Evolutionary conservation across 2,888 invertebrate genomes (phyloP).

Genomic region (Pardosa pseudoannulata): DNA sequence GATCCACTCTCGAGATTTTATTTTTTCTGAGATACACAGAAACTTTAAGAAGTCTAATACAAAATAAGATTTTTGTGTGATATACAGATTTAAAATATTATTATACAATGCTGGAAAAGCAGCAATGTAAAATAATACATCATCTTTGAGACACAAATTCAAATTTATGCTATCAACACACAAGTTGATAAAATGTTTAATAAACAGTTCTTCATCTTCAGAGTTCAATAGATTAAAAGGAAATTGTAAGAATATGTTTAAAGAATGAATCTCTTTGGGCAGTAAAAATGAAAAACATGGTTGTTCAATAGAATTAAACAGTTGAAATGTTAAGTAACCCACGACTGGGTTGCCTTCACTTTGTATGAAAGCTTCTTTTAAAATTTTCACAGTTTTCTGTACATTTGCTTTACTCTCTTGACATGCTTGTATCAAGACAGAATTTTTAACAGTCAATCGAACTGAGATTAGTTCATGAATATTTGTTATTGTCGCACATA

Average conservation of each 20-base stretch:
- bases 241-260: conserved; percentile 30
- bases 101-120: conserved; percentile 27
- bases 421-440: conserved; percentile 34
- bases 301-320: conserved; percentile 18
- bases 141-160: conserved; percentile 22
- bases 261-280: conserved; percentile 25
- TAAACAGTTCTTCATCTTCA: conserved; percentile 6
- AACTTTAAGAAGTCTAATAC: conserved; percentile 31
- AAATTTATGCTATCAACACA: conserved; percentile 1
- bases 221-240: neutral
- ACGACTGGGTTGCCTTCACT: conserved; percentile 50
- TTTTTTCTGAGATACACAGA: neutral
- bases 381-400: conserved; percentile 17
- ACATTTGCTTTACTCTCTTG: conserved; percentile 12
- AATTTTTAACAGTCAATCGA: neutral
- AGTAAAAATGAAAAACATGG: neutral
- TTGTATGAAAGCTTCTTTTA: conserved; percentile 23
- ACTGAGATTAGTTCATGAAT: neutral
- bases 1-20: neutral
- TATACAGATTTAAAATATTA: conserved; percentile 16
- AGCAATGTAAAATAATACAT: conserved; percentile 19
- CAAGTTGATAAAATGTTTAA: conserved; percentile 6
- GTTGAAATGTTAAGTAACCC: conserved; percentile 29
- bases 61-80: neutral
- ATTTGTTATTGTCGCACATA: neutral